phyloP scores from a whole-genome alignment of 2,888 invertebrate species.

The Lypha dubia region DNA sequence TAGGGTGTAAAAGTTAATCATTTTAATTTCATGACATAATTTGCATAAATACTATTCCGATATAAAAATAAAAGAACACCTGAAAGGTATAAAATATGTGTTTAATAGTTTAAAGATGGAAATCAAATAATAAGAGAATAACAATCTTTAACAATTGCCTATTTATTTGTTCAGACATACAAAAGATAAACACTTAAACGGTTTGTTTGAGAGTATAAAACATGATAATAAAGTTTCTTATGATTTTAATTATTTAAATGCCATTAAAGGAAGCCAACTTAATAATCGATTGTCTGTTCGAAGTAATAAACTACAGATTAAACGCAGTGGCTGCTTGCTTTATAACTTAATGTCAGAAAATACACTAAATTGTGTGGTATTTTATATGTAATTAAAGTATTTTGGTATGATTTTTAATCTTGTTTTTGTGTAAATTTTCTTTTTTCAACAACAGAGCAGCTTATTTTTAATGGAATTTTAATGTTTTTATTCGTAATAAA shows the following conservation, averaged over 20 bases:
- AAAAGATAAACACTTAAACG: not conserved
- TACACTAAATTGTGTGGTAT: not conserved
- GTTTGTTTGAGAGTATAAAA: not conserved
- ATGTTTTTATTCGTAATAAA: not conserved
- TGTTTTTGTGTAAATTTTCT: not conserved
- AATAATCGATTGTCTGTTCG: conserved; percentile 16
- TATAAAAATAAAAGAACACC: not conserved
- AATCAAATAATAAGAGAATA: not conserved
- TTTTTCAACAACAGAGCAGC: not conserved
- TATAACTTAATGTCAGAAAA: conserved; percentile 55
- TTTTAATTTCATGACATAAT: conserved; percentile 46
- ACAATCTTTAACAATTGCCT: conserved; percentile 1
- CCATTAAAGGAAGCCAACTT: conserved; percentile 33
- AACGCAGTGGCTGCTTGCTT: conserved; percentile 20
- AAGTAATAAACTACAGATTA: conserved; percentile 2
- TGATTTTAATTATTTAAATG: conserved; percentile 49
- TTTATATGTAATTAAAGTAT: conserved; percentile 67
- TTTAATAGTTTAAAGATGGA: not conserved
- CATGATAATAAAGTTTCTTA: conserved; percentile 16
- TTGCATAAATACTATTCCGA: not conserved
- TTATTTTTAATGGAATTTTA: conserved; percentile 47
- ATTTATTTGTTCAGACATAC: not conserved
- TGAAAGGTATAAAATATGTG: not conserved
- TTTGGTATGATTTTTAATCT: conserved; percentile 47
- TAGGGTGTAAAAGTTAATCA: conserved; percentile 68